Conservation (phyloP, 1,140 invertebrate species). For the Zaprionus ornatus region DNA sequence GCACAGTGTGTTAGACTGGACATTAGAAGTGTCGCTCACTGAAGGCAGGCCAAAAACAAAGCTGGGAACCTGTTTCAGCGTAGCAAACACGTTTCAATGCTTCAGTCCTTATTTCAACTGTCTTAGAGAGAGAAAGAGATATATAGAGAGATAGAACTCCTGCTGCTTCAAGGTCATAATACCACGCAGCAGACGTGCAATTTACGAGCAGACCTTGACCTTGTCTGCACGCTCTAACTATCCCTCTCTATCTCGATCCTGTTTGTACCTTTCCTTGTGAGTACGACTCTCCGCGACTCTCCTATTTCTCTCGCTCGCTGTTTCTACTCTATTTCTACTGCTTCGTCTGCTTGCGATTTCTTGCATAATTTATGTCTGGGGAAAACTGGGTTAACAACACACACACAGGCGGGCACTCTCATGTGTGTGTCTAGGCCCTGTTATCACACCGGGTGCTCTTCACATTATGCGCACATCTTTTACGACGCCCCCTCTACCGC, state of each 20-base stretch:
- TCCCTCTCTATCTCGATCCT: slow-evolving; percentile 16
- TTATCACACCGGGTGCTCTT: slow-evolving; percentile 74
- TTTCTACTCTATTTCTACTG: slow-evolving; percentile 40
- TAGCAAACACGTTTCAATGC: slow-evolving; percentile 10
- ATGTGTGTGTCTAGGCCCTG: slow-evolving; percentile 48
- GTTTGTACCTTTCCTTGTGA: slow-evolving; percentile 13
- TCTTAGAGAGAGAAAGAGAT: slow-evolving; percentile 21
- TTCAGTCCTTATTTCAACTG: slow-evolving; percentile 22
- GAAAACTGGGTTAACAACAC: slow-evolving; percentile 72
- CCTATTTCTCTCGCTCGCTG: not conserved
- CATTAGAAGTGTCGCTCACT: slow-evolving; percentile 6
- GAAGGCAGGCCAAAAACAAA: not conserved
- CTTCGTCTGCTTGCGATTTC: slow-evolving; percentile 56
- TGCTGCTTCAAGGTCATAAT: slow-evolving; percentile 40
- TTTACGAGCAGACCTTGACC: slow-evolving; percentile 44
- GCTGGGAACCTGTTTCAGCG: slow-evolving; percentile 14
- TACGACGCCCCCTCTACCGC: not conserved
- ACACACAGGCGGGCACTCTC: slow-evolving; percentile 11
- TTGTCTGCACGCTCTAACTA: slow-evolving; percentile 17
- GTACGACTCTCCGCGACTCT: not conserved
- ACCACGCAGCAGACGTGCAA: slow-evolving; percentile 18
- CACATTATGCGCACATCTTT: slow-evolving; percentile 72
- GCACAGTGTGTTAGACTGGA: not conserved
- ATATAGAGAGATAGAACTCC: not conserved
- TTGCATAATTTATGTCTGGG: slow-evolving; percentile 78